These are phyloP conservation scores for Callopanchax toddi DNA, from an alignment of 2,113 vertebrate species.

Conservation along the genomic window DNA sequence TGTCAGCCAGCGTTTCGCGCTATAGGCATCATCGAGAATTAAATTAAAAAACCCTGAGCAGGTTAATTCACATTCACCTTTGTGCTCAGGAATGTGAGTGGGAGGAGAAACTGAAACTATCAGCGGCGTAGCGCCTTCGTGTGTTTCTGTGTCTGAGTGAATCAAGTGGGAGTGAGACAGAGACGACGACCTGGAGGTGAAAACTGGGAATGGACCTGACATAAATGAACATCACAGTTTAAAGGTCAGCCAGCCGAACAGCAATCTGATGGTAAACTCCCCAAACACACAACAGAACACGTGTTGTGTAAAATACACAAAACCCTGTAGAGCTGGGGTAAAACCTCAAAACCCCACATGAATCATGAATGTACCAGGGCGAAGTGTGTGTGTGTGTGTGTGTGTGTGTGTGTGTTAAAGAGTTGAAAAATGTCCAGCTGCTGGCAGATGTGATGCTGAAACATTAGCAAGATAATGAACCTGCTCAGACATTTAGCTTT, in stretches of 20 bases:
- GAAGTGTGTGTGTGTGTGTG: background rate
- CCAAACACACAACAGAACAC: constrained; percentile 23
- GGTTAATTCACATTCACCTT: constrained; percentile 32
- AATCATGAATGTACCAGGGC: too few relatives aligned
- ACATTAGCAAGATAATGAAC: constrained; percentile 11
- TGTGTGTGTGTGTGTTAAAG: background rate
- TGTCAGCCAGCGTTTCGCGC: constrained; percentile 39
- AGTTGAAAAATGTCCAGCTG: background rate
- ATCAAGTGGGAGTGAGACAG: background rate
- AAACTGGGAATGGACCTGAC: constrained; percentile 3
- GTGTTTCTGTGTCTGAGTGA: background rate
- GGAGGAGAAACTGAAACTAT: constrained; percentile 16
- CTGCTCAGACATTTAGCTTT: background rate
- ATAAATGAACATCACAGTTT: constrained; percentile 8
- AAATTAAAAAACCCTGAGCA: constrained; percentile 27
- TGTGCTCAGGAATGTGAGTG: constrained; percentile 7
- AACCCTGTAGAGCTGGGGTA: constrained; percentile 17
- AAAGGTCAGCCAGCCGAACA: constrained; percentile 43
- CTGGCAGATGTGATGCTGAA: constrained; percentile 8
- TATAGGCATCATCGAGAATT: constrained; percentile 22
- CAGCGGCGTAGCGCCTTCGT: background rate
- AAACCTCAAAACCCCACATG: constrained; percentile 50
- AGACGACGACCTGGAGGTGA: constrained; percentile 16
- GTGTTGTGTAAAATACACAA: constrained; percentile 14
- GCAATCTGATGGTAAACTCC: constrained; percentile 4